A percentile compares a stretch with the other conserved stretches of the same genome.
Conservation (phyloP, 2,888 invertebrate genomes). For the Mimachlamys varia region DNA sequence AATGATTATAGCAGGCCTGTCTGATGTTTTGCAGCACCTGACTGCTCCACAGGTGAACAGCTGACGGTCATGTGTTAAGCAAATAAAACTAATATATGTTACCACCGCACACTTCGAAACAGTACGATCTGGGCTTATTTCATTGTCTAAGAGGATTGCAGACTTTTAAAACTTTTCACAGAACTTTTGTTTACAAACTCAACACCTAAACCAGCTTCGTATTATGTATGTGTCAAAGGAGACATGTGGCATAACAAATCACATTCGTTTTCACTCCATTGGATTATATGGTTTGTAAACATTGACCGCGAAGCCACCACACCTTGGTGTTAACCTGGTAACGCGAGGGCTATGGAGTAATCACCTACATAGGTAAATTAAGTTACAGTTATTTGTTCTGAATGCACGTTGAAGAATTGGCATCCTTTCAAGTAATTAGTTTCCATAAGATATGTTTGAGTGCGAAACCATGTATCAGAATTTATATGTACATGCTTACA, state of each 20-base stretch:
- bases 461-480: background rate
- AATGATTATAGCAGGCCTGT: background rate
- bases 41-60: background rate
- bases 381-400: background rate
- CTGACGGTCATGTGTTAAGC: background rate
- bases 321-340: background rate
- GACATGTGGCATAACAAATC: background rate
- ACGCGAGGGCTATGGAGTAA: background rate
- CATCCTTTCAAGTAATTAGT: background rate
- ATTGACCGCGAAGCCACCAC: background rate
- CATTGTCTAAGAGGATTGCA: background rate
- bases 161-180: background rate
- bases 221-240: background rate
- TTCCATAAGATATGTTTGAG: background rate
- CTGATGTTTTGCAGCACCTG: background rate
- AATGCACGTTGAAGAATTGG: background rate
- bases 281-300: background rate
- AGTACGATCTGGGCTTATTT: background rate
- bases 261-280: background rate
- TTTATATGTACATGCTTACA: background rate
- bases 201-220: background rate
- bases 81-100: background rate
- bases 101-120: background rate
- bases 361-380: background rate
- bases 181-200: background rate